Base-by-base conservation (phyloP, 2,888 invertebrate species). In the Caenorhabditis becei region DNA sequence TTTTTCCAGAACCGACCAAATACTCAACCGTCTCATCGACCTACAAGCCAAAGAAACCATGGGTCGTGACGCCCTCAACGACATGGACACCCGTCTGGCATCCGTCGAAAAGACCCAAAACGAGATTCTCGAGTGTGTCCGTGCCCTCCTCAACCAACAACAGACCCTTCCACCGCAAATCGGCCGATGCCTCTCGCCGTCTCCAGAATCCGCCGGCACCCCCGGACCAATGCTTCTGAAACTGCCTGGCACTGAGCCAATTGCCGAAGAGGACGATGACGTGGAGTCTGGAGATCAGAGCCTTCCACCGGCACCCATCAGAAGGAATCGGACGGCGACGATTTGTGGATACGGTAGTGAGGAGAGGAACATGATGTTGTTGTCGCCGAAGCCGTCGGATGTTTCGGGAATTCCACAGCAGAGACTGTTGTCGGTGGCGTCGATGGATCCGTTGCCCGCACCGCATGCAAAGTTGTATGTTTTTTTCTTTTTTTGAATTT, bases 11-110 rank as follows among this genome's bases (percentile, higher is more conserved):
- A 88, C 86, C 14, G 93, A 93, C 75, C 91, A 91, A 78, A 92
- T 92, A 86, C 88, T 91, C 0, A 85, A 92, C 62, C 88, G 92
- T 28, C 88, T 93, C 86, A 92, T 92, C 72, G 93, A 93, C 82
- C 88, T 92, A 71, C 90, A 85, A 37, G 51, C 87, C 7, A 89
- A 88, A 56, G 90, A 91, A 49, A 77, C 79, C 23, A 53, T 72
- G 54, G 59, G 83, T 3, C 80, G 89, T 56, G 87, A 86, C 51
- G 82, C 79, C 7, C 77, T 91, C 11, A 77, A 77, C 16, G 86
- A 84, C 7, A 54, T 90, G 32, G 89, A 90, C 44, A 62, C 66
- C 16, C 75, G 89, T 16, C 69, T 90, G 26, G 88, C 84, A 32
- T 56, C 72, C 2, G 84, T 90, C 11, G 90, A 90, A 63, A 83